Base-by-base conservation (phyloP, 2,797 vertebrate genomes). In the Antrozous pallidus region DNA sequence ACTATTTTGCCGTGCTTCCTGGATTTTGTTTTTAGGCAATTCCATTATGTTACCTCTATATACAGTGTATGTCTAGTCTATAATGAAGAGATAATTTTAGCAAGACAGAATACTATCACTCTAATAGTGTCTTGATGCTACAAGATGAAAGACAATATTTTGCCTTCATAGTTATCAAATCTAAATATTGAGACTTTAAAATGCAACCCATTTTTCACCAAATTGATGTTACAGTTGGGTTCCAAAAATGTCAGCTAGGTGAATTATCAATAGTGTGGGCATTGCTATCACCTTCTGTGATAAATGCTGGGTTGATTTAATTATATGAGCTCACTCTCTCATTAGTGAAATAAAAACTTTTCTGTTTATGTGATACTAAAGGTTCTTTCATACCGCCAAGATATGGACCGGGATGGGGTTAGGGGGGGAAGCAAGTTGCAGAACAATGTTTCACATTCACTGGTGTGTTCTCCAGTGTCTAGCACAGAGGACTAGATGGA, bases 391-490 rank as follows among this genome's bases (percentile, higher is more conserved):
- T 58, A 86, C 26, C 63, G 88, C 47, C 12, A 71, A 82, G 49
- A 88, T 84, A 79, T 9, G 40, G 84, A 47, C 93, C 54, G 12
- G n/a, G 45, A 80, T 40, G 89, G 67, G 16, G n/a, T n/a, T n/a
- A n/a, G 8, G 1, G 33, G 33, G 18, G 51, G 42, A 86, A 88
- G 31, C 45, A 80, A 80, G 8, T n/a, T 54, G 5, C 4, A 85
- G 84, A 95, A 84, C 54, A 94, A 80, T 87, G 67, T 77, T 85
- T 90, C 69, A 65, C 47, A 88, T 90, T 96, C 90, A 90, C 3
- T 49, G 36, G 6, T 47, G 1, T 40, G 26, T 16, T 1, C 24
- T 78, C 33, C 42, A 20, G 31, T 47, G 45, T 88, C 18, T 31
- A 63, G 31, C 61, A 80, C 63, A 51, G 84, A 51, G 65, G 31